These are phyloP conservation scores for Adineta ricciae DNA, from an alignment of 2,888 invertebrate species.

Conservation along the genomic window DNA sequence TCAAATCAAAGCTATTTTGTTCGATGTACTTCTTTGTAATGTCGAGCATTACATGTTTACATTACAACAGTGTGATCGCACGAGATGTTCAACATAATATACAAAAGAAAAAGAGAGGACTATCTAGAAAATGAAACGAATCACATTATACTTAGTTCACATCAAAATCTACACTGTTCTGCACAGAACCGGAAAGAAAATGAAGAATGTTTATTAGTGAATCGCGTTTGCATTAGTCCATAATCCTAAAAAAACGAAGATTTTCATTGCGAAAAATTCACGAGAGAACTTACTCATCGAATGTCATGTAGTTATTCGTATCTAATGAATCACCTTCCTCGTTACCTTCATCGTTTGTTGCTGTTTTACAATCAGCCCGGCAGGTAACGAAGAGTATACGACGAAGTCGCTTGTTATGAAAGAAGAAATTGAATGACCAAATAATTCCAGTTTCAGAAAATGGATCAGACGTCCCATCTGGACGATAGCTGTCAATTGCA, in stretches of 20 bases:
- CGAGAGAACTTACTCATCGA: background rate
- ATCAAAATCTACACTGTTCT: background rate
- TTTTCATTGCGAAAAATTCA: no score
- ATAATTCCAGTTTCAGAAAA: constrained; percentile 94
- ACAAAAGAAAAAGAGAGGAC: background rate
- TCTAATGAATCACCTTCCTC: background rate
- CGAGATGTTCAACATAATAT: background rate
- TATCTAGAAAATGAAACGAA: background rate
- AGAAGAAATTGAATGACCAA: constrained; percentile 98
- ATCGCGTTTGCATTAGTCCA: no score
- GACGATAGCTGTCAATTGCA: constrained; percentile 69
- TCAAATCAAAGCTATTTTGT: no score
- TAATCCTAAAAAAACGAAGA: no score
- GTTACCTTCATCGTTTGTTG: background rate
- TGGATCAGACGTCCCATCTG: constrained; percentile 88
- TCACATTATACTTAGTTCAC: background rate
- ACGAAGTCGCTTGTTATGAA: constrained; percentile 90
- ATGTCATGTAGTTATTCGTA: background rate
- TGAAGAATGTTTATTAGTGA: background rate
- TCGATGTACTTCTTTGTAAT: no score
- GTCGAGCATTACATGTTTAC: no score
- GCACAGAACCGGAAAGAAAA: background rate
- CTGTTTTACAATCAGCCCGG: background rate
- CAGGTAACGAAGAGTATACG: constrained; percentile 77
- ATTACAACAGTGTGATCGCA: background rate